Evolutionary conservation across 2,797 vertebrate genomes (phyloP), one percentile per base, ranked within the genome.

Genomic region (Neostethus bicornis): DNA sequence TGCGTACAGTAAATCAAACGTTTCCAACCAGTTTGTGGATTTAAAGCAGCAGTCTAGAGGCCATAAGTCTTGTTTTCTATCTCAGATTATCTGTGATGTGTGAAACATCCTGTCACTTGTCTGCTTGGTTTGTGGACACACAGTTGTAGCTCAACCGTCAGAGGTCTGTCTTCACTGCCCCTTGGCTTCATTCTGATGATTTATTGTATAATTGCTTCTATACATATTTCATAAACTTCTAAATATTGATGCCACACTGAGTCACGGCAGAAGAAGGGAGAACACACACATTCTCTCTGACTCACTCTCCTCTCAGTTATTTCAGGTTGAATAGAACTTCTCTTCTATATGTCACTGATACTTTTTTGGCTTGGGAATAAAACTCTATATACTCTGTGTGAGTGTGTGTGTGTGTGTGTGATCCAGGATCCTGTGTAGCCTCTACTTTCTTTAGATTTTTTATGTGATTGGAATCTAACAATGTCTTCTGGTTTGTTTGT

Each of bases 161-260:
- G 45, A 51, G 21, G 38, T 54, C 41, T 44, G 42, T 51, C 55
- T 77, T 55, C 44, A 37, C 68, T 51, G 50, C 65, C 45, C 45
- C 3, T 20, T 26, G n/a, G 53, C 68, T 72, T 77, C 71, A 75
- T 79, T 81, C 52, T 26, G 50, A 60, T 63, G 54, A 58, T 68
- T 73, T 55, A 60, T 80, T 77, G 84, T 69, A 70, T 77, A 53
- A 66, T 61, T 66, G 45, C 70, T 25, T 39, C 51, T 28, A 35
- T 85, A 38, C 83, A 89, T 89, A 74, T 84, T 90, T 85, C 20
- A 88, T 80, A 47, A 75, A 59, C 58, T 32, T 70, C 52, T 85
- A 77, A 85, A 85, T 86, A 83, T 83, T 86, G 49, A 85, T 84
- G 53, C 41, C 54, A 26, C 55, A 73, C 46, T 32, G 47, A 66